Evolutionary conservation across 2,113 vertebrate genomes (phyloP).

Genomic region (Cyprinodon brontotheroides): DNA sequence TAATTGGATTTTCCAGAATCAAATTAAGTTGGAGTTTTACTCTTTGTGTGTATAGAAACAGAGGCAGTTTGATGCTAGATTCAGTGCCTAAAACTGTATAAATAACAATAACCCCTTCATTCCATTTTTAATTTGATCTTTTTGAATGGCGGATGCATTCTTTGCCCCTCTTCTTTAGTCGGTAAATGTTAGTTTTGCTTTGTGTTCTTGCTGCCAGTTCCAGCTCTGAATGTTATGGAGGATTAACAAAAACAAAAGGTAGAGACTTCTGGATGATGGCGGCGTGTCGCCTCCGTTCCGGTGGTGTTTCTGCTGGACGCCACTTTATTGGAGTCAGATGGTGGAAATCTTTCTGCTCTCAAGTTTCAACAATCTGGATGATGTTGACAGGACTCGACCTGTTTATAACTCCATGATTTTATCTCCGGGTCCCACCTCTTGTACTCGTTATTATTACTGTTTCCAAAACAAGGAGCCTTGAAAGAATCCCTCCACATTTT

Average conservation of each 20-base stretch:
- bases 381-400: conserved; percentile 2
- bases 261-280: conserved; percentile 51
- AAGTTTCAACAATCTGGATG: conserved; percentile 46
- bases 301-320: conserved; percentile 29
- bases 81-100: too few relatives aligned
- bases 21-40: not conserved
- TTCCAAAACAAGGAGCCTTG: too few relatives aligned
- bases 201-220: not conserved
- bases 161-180: not conserved
- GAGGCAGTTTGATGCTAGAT: not conserved
- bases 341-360: not conserved
- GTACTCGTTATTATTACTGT: not conserved
- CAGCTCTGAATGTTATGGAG: conserved; percentile 3
- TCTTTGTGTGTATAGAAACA: not conserved
- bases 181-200: not conserved
- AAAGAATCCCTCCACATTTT: not conserved
- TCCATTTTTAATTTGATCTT: not conserved
- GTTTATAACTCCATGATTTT: not conserved
- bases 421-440: not conserved
- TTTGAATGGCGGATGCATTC: not conserved
- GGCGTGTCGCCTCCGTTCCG: conserved; percentile 17
- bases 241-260: conserved; percentile 12
- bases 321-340: not conserved
- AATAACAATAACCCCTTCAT: not conserved
- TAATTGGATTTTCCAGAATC: not conserved